Evolutionary conservation across 2,888 invertebrate species (phyloP).

Genomic region (Neoaliturus tenellus): DNA sequence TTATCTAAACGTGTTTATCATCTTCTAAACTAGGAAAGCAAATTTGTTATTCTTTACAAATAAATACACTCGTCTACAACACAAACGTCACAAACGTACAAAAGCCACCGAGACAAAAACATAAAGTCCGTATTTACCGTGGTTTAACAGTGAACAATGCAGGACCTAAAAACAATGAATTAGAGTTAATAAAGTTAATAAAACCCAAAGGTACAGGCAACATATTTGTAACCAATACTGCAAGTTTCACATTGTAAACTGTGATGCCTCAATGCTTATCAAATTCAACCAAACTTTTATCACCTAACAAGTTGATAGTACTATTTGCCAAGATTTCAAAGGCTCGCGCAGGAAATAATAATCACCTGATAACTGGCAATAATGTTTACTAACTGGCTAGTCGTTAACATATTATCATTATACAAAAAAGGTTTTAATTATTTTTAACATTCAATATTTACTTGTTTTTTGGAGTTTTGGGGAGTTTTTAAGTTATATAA

Average conservation of each 20-base stretch:
- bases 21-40: too few species aligned
- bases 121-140: constrained; percentile 3
- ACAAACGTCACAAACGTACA: too few species aligned
- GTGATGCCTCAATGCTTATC: background rate
- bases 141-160: background rate
- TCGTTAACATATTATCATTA: too few species aligned
- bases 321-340: constrained; percentile 5
- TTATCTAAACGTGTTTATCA: too few species aligned
- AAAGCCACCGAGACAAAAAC: background rate
- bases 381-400: background rate
- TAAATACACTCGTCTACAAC: too few species aligned
- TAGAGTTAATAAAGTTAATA: constrained; percentile 15
- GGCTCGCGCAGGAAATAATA: background rate
- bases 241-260: background rate
- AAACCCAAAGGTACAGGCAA: constrained; percentile 13
- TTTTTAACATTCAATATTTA: too few species aligned
- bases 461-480: too few species aligned
- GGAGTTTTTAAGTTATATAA: too few species aligned
- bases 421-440: too few species aligned
- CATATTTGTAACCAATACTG: background rate
- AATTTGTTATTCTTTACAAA: too few species aligned
- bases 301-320: background rate
- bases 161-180: background rate
- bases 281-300: background rate
- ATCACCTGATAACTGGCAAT: background rate